These are phyloP conservation scores for Archocentrus centrarchus DNA, from an alignment of 2,113 vertebrate genomes.

Conservation along the genomic window DNA sequence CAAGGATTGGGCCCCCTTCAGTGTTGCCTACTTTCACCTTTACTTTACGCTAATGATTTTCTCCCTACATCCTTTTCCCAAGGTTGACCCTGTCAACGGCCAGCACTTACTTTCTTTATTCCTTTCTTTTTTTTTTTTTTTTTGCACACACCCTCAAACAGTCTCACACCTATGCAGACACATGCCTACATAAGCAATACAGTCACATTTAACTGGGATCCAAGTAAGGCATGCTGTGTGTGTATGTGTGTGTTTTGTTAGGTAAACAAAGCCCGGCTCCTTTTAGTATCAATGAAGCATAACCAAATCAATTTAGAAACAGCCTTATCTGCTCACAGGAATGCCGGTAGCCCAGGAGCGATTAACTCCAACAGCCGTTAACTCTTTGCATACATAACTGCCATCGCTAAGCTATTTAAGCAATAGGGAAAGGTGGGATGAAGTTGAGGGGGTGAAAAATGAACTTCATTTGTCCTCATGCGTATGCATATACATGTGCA, in stretches of 20 bases:
- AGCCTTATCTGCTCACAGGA: conserved; percentile 77
- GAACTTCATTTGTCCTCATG: conserved; percentile 76
- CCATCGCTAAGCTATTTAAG: conserved; percentile 59
- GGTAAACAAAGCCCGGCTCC: conserved; percentile 78
- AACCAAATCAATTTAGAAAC: conserved; percentile 83
- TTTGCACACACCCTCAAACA: neutral
- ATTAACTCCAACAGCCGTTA: conserved; percentile 75
- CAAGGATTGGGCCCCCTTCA: conserved; percentile 70
- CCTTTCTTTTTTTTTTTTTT: neutral
- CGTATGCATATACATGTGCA: neutral
- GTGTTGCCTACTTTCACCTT: conserved; percentile 69
- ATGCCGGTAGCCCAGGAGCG: conserved; percentile 60
- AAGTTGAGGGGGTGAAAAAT: conserved; percentile 24
- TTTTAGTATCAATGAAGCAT: conserved; percentile 81
- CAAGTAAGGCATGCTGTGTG: conserved; percentile 27
- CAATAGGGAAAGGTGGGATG: conserved; percentile 33
- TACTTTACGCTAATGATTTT: conserved; percentile 74
- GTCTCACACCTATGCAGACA: neutral
- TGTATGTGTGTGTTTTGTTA: conserved; percentile 55
- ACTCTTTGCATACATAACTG: conserved; percentile 73
- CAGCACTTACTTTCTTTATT: neutral
- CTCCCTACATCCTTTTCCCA: conserved; percentile 60
- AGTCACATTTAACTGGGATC: conserved; percentile 7
- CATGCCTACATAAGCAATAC: neutral
- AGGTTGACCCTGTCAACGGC: conserved; percentile 72